Percentiles rank a stretch among this genome's conserved stretches.
Evolutionary conservation across 1,140 invertebrate genomes (phyloP).

Genomic region (Varroa destructor): DNA sequence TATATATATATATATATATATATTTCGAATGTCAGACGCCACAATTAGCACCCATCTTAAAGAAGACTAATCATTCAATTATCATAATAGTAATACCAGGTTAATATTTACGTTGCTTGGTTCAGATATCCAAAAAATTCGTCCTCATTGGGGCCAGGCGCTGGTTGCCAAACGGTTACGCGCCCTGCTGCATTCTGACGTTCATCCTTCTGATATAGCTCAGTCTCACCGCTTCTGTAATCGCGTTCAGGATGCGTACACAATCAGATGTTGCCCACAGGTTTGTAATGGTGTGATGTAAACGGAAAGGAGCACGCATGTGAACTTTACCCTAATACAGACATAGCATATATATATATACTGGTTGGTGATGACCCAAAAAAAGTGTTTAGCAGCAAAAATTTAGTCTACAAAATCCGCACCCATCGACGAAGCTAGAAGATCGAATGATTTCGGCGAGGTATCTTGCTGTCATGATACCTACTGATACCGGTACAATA

Average conservation of each 20-base stretch:
- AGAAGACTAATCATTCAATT: not conserved
- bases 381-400: too few relatives aligned
- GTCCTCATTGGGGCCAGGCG: constrained; percentile 55
- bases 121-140: constrained; percentile 52
- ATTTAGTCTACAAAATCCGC: too few relatives aligned
- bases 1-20: not conserved
- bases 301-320: too few relatives aligned
- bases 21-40: not conserved
- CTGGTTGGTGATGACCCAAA: too few relatives aligned
- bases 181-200: constrained; percentile 53
- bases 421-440: too few relatives aligned
- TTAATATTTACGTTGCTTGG: constrained; percentile 14
- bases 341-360: too few relatives aligned
- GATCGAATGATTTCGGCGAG: too few relatives aligned
- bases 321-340: too few relatives aligned
- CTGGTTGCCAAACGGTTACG: constrained; percentile 51
- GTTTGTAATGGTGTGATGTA: constrained; percentile 39
- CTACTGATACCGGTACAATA: too few relatives aligned
- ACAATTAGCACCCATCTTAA: not conserved
- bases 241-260: constrained; percentile 60
- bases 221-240: constrained; percentile 57
- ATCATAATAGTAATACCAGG: constrained; percentile 9
- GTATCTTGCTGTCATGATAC: too few relatives aligned
- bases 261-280: constrained; percentile 56
- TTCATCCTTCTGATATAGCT: constrained; percentile 56